A percentile compares a stretch with the other conserved stretches of the same genome.
phyloP scores from a whole-genome alignment of 2,797 vertebrate species.

The Siniperca scherzeri region DNA sequence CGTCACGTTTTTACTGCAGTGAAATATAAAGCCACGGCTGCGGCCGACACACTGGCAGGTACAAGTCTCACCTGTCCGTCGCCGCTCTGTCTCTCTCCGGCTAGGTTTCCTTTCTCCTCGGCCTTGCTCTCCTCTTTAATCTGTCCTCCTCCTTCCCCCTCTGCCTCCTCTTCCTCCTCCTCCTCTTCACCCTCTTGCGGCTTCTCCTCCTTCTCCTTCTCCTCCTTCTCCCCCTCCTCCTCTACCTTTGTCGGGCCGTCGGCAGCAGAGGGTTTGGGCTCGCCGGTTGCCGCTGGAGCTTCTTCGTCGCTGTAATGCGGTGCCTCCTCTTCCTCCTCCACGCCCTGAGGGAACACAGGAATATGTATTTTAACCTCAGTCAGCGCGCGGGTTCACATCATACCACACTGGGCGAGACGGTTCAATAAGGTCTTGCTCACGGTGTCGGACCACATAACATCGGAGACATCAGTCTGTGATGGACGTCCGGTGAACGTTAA shows the following conservation, averaged over 20 bases:
- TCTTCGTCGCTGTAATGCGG: conserved; percentile 91
- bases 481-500: too few species aligned
- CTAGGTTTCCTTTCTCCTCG: conserved; percentile 89
- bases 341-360: conserved; percentile 78
- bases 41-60: too few species aligned
- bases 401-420: too few species aligned
- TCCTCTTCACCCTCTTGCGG: conserved; percentile 81
- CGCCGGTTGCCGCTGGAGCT: conserved; percentile 78
- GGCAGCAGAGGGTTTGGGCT: conserved; percentile 80
- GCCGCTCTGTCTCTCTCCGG: conserved; percentile 96
- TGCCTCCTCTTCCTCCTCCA: conserved; percentile 85
- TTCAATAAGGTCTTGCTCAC: too few species aligned
- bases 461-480: too few species aligned
- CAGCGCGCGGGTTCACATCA: too few species aligned
- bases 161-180: conserved; percentile 79
- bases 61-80: conserved; percentile 92
- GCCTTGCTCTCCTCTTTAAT: conserved; percentile 85
- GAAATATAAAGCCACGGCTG: neutral
- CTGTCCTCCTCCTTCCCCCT: conserved; percentile 80
- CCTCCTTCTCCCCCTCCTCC: conserved; percentile 81
- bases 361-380: neutral
- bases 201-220: conserved; percentile 79
- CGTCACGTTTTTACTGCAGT: neutral
- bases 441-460: too few species aligned
- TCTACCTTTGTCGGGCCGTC: conserved; percentile 78